Conservation (phyloP, 2,888 invertebrate genomes). For the Chirona hameri region DNA sequence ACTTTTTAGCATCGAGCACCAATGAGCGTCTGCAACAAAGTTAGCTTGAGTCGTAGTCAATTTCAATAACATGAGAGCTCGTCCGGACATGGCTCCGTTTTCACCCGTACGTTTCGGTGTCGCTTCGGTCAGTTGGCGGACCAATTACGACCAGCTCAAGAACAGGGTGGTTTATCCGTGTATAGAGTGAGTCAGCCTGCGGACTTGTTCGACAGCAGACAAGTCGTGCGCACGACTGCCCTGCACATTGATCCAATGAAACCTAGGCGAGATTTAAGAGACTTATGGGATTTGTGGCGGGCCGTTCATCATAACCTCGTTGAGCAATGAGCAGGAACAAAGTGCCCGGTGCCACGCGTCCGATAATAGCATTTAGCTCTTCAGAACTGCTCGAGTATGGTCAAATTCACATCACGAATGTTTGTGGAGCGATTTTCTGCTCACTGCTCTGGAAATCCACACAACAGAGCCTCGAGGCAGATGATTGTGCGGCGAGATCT, state of each 20-base stretch:
- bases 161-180: background rate
- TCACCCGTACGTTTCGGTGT: background rate
- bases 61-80: background rate
- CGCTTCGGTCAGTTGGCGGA: too few relatives aligned
- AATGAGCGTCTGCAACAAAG: too few relatives aligned
- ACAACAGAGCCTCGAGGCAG: background rate
- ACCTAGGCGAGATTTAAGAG: background rate
- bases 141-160: background rate
- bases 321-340: conserved; percentile 26
- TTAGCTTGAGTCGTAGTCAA: too few relatives aligned
- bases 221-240: background rate
- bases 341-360: background rate
- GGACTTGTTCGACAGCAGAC: background rate
- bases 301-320: conserved; percentile 23
- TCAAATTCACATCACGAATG: conserved; percentile 12
- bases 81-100: background rate
- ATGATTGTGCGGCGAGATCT: background rate
- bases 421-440: conserved; percentile 27
- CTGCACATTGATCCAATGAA: background rate
- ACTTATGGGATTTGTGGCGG: conserved; percentile 9
- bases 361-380: conserved; percentile 22
- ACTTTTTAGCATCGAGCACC: too few relatives aligned
- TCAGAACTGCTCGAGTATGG: conserved; percentile 10
- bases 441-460: conserved; percentile 7
- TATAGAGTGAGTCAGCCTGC: background rate